A percentile compares a stretch with the other conserved stretches of the same genome.
Conservation (phyloP, 2,797 vertebrate genomes). For the Heterohyrax brucei region DNA sequence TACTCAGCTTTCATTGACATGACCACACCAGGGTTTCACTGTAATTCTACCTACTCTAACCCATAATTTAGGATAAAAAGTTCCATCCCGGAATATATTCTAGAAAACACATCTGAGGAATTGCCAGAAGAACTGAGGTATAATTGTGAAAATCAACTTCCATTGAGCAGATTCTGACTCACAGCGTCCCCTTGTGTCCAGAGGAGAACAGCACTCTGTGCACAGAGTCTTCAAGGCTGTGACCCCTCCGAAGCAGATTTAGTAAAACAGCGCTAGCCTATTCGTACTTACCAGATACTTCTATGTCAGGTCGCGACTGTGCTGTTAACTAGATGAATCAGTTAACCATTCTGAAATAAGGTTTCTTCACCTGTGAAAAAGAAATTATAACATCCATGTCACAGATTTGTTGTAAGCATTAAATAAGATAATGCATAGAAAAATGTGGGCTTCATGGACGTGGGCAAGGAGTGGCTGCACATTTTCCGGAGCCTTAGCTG, state of each 20-base stretch:
- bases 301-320: background rate
- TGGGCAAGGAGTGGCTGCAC: background rate
- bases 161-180: too few species aligned
- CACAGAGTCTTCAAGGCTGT: too few species aligned
- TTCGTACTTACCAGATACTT: too few species aligned
- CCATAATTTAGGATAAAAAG: slow-evolving; percentile 10
- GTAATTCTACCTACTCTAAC: background rate
- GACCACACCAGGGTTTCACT: background rate
- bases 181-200: too few species aligned
- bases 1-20: background rate
- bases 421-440: background rate
- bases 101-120: slow-evolving; percentile 32
- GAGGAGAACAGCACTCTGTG: too few species aligned
- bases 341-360: too few species aligned
- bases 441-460: background rate
- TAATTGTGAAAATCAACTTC: too few species aligned
- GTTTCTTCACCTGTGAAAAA: background rate
- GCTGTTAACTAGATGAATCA: background rate
- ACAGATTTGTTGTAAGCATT: background rate
- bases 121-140: background rate
- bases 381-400: background rate
- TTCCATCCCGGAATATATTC: background rate
- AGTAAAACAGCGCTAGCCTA: background rate
- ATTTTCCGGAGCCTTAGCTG: background rate
- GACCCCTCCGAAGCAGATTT: background rate